phyloP scores from a whole-genome alignment of 92 coral and sea anemone species.

The Isaurus tuberculatus region DNA sequence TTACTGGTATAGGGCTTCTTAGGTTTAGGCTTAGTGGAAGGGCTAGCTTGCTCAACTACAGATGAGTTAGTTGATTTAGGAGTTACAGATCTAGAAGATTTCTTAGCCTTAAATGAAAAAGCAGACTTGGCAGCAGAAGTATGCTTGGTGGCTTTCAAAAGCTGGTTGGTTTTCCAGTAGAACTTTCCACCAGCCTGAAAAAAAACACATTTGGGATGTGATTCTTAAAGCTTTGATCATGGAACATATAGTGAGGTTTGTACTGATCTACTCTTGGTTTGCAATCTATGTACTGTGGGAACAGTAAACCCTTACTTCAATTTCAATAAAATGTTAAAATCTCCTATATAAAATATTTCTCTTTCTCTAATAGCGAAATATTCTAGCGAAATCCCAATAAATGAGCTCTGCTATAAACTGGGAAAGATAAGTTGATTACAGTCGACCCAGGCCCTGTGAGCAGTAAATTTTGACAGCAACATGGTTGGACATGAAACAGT shows the following conservation, averaged over 20 bases:
- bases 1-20: too few species aligned
- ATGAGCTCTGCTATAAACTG: conserved; percentile 23
- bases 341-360: conserved; percentile 9
- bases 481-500: conserved; percentile 2
- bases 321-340: conserved; percentile 21
- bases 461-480: conserved; percentile 2
- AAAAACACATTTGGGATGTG: conserved; percentile 5
- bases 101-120: not conserved
- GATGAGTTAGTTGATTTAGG: not conserved
- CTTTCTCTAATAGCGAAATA: conserved; percentile 21
- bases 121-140: conserved; percentile 9
- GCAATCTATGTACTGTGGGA: conserved; percentile 26
- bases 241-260: conserved; percentile 20
- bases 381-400: too few species aligned
- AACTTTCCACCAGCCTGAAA: conserved; percentile 8
- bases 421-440: conserved; percentile 17
- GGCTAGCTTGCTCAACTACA: conserved; percentile 9
- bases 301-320: conserved; percentile 16
- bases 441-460: conserved; percentile 11
- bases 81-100: not conserved
- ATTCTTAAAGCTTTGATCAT: conserved; percentile 19
- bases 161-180: not conserved
- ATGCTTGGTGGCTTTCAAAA: not conserved
- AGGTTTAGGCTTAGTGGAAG: not conserved
- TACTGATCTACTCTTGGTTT: conserved; percentile 22